Conservation (phyloP, 2,113 vertebrate genomes). For the Neodon shergylaensis region DNA sequence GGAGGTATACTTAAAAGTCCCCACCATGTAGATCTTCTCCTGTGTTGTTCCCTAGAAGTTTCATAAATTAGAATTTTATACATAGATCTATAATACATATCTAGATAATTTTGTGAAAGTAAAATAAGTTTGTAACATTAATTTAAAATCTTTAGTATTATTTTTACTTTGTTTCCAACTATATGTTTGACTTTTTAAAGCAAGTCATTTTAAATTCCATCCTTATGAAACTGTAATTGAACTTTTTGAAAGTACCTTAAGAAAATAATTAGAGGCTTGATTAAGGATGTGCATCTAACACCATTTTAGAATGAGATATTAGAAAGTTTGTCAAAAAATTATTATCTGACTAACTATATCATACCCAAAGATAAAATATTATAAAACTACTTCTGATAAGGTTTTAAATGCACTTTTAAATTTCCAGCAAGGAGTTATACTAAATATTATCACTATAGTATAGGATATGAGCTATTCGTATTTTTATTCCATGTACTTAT, state of each 20-base stretch:
- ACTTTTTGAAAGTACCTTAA: conserved; percentile 18
- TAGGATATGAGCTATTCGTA: neutral
- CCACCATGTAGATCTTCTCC: neutral
- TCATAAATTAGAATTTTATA: neutral
- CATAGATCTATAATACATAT: neutral
- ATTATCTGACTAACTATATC: neutral
- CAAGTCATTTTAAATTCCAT: neutral
- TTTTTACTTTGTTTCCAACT: conserved; percentile 20
- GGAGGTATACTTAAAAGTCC: neutral
- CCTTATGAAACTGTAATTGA: conserved; percentile 9
- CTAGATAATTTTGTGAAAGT: neutral
- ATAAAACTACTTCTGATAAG: conserved; percentile 5
- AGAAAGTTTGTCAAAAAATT: neutral
- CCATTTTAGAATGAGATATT: neutral
- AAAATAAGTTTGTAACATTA: neutral
- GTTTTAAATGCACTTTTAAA: neutral
- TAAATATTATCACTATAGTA: conserved; percentile 17
- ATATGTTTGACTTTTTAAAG: conserved; percentile 7
- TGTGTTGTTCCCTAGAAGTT: neutral
- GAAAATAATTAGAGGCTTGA: conserved; percentile 16
- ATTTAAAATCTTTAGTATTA: neutral
- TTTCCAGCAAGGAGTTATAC: conserved; percentile 20
- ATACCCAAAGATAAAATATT: neutral
- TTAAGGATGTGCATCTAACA: neutral
- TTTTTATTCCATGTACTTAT: neutral